These are phyloP conservation scores for Lepidochitona cinerea DNA, from an alignment of 2,888 invertebrate genomes.

Conservation along the genomic window DNA sequence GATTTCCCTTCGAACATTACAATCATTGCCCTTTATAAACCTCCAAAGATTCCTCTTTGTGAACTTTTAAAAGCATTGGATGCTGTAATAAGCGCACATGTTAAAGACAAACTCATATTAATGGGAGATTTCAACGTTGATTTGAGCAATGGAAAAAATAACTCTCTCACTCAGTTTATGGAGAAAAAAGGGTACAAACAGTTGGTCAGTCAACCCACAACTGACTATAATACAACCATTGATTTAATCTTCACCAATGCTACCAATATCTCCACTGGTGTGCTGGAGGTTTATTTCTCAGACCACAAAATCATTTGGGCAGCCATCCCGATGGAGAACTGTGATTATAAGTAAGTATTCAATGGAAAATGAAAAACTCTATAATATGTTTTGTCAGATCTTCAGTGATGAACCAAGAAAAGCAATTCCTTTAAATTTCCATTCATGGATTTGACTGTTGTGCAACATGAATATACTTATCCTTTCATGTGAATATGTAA, in stretches of 20 bases:
- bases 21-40: background rate
- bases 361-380: no score
- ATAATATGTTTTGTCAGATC: no score
- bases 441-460: no score
- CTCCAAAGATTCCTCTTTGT: background rate
- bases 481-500: no score
- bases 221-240: slow-evolving; percentile 17
- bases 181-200: slow-evolving; percentile 7
- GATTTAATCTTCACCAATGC: slow-evolving; percentile 20
- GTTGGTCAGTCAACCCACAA: slow-evolving; percentile 14
- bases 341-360: no score
- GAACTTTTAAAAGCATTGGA: no score
- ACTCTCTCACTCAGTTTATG: slow-evolving; percentile 1
- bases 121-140: slow-evolving; percentile 24
- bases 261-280: slow-evolving; percentile 10
- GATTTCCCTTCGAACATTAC: background rate
- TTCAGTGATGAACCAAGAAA: no score
- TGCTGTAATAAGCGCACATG: no score
- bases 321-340: background rate
- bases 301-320: slow-evolving; percentile 17
- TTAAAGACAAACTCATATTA: slow-evolving; percentile 1
- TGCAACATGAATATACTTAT: no score
- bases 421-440: no score
- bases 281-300: slow-evolving; percentile 16
- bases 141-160: background rate